A percentile compares a stretch with the other conserved stretches of the same genome.
These are phyloP conservation scores for Typhlichthys eigenmanni DNA, from an alignment of 2,797 vertebrate species.

Conservation along the genomic window DNA sequence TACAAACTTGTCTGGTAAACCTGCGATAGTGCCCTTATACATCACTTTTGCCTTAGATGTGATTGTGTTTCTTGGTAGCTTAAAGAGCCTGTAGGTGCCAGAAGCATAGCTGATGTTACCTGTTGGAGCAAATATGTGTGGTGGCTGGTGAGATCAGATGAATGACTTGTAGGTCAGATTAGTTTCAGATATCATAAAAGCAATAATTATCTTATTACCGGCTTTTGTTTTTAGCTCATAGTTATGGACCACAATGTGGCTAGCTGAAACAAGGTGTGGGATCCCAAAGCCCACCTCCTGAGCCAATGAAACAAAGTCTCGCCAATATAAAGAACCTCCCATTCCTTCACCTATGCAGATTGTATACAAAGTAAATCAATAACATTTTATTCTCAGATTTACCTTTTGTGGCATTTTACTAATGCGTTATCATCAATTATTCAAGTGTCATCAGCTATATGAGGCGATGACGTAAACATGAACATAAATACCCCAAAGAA, in stretches of 20 bases:
- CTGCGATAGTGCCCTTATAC: conserved; percentile 70
- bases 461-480: background rate
- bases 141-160: background rate
- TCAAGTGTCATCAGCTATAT: background rate
- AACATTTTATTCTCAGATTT: background rate
- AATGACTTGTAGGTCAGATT: background rate
- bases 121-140: conserved; percentile 30
- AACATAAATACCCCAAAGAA: conserved; percentile 70
- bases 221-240: conserved; percentile 69
- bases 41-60: conserved; percentile 54
- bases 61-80: conserved; percentile 55
- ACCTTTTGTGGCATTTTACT: background rate
- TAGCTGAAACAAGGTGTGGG: conserved; percentile 68
- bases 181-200: background rate
- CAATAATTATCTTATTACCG: conserved; percentile 50
- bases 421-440: background rate
- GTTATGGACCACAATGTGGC: conserved; percentile 63
- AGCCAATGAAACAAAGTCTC: conserved; percentile 69
- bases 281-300: conserved; percentile 72
- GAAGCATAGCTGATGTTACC: conserved; percentile 75
- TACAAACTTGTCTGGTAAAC: conserved; percentile 61
- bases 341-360: conserved; percentile 74
- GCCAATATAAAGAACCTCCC: conserved; percentile 75
- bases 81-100: conserved; percentile 77
- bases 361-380: background rate